These are phyloP conservation scores for Neostethus bicornis DNA, from an alignment of 2,797 vertebrate species.

Conservation along the genomic window DNA sequence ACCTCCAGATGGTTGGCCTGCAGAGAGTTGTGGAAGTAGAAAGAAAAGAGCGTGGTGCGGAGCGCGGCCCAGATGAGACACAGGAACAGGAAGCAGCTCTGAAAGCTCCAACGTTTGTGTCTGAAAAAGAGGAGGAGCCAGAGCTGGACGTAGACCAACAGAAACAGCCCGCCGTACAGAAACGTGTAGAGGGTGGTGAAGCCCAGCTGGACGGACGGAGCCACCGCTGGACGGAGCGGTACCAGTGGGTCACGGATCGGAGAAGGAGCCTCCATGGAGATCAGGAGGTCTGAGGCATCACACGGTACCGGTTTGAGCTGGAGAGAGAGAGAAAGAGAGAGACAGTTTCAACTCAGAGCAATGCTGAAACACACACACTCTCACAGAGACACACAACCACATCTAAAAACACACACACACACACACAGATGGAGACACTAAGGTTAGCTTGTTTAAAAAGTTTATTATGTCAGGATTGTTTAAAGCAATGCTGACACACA, in stretches of 20 bases:
- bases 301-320: no score
- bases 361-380: no score
- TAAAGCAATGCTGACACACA: no score
- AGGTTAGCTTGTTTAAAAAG: no score
- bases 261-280: slow-evolving; percentile 74
- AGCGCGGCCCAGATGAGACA: slow-evolving; percentile 89
- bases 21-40: slow-evolving; percentile 85
- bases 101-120: slow-evolving; percentile 90
- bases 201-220: slow-evolving; percentile 85
- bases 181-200: slow-evolving; percentile 85
- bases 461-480: no score
- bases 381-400: no score
- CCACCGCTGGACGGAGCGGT: slow-evolving; percentile 82
- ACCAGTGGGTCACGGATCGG: no score
- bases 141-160: slow-evolving; percentile 86
- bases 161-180: slow-evolving; percentile 84
- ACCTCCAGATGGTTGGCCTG: slow-evolving; percentile 85
- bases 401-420: no score
- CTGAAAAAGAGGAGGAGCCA: slow-evolving; percentile 86
- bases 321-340: no score
- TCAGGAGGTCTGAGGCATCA: no score
- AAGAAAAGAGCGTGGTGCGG: slow-evolving; percentile 88
- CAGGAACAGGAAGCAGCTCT: slow-evolving; percentile 88
- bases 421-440: no score
- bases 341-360: no score